phyloP scores from a whole-genome alignment of 2,113 vertebrate species.

The Nettapus auritus region DNA sequence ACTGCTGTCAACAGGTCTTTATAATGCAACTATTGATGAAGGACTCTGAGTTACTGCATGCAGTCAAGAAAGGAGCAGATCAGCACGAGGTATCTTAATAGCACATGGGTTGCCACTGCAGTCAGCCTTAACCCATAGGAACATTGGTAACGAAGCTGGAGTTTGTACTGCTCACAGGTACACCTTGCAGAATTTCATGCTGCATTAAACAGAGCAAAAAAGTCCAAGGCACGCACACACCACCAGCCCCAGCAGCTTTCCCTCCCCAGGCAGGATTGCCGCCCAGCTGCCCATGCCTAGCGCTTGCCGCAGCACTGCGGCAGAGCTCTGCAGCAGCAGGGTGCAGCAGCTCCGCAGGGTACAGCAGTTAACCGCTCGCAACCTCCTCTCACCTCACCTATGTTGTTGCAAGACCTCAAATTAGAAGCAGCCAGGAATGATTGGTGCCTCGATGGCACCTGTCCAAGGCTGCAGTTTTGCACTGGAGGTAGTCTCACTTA shows the following conservation, averaged over 20 bases:
- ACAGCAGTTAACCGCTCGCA: slow-evolving; percentile 17
- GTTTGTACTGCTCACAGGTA: neutral
- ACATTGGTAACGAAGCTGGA: neutral
- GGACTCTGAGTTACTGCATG: neutral
- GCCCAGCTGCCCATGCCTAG: neutral
- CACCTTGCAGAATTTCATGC: neutral
- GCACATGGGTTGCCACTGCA: fast-evolving
- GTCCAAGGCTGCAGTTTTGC: neutral
- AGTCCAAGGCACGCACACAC: neutral
- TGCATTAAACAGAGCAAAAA: neutral
- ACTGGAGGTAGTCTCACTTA: neutral
- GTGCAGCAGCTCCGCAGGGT: neutral
- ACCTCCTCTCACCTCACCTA: neutral
- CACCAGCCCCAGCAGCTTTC: neutral
- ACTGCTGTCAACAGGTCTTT: neutral
- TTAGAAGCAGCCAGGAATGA: neutral
- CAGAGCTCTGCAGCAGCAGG: neutral
- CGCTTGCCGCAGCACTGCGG: neutral
- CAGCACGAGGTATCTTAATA: neutral
- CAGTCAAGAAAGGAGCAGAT: neutral
- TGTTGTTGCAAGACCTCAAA: slow-evolving; percentile 3
- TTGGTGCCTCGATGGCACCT: neutral
- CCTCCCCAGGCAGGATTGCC: neutral
- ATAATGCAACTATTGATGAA: neutral
- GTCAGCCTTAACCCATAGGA: neutral